These are phyloP conservation scores for Tubulanus polymorphus DNA, from an alignment of 2,888 invertebrate genomes.

Conservation along the genomic window DNA sequence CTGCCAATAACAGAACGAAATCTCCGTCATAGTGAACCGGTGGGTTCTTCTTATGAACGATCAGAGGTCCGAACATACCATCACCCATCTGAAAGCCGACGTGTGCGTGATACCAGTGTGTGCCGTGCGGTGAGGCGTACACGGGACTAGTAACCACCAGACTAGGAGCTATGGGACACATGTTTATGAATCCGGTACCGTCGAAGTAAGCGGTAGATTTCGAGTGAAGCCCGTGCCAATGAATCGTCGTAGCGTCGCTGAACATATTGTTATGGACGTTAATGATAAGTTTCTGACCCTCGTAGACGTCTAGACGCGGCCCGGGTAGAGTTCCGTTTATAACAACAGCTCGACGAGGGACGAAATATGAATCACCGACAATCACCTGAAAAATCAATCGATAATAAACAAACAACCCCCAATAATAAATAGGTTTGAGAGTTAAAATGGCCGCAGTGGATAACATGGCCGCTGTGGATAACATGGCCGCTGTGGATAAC, in stretches of 20 bases:
- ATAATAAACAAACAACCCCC: no score
- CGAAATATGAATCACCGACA: no score
- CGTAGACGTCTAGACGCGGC: background rate
- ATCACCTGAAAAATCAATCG: no score
- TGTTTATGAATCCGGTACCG: conserved; percentile 28
- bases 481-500: no score
- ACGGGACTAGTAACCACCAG: no score
- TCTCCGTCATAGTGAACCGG: no score
- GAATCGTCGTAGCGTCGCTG: conserved; percentile 21
- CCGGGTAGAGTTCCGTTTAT: background rate
- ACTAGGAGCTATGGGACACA: conserved; percentile 20
- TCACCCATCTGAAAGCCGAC: conserved; percentile 21
- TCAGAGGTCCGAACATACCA: conserved; percentile 22
- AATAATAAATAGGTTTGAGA: no score
- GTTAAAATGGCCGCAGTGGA: no score
- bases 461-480: no score
- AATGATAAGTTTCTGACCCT: background rate
- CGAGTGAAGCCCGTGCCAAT: conserved; percentile 33
- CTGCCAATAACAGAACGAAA: no score
- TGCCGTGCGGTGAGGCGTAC: conserved; percentile 23
- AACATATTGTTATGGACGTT: background rate
- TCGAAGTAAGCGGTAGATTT: conserved; percentile 25
- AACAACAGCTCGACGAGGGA: no score
- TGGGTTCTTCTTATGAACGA: no score
- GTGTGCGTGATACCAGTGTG: conserved; percentile 28